A percentile compares a stretch with the other conserved stretches of the same genome.
phyloP scores from a whole-genome alignment of 2,797 vertebrate species.

The Danio albolineatus region DNA sequence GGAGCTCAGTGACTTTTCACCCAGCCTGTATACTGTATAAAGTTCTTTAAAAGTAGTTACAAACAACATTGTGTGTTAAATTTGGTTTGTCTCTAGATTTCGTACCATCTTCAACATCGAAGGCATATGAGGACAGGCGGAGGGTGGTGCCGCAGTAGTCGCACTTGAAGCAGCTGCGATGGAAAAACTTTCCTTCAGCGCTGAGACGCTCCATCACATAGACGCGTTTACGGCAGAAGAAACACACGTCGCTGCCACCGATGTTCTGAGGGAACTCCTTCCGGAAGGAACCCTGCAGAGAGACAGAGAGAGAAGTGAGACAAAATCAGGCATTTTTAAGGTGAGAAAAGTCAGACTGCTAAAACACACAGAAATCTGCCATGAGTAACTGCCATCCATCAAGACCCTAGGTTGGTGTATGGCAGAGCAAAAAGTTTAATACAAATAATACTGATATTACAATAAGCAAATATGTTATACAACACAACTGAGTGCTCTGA shows the following conservation, averaged over 20 bases:
- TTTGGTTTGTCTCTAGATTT: too few species aligned
- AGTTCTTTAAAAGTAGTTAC: too few species aligned
- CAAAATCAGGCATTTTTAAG: background rate
- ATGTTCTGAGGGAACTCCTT: slow-evolving; percentile 97
- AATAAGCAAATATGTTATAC: background rate
- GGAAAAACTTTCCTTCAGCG: slow-evolving; percentile 98
- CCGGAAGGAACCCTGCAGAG: slow-evolving; percentile 87
- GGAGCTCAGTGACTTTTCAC: too few species aligned
- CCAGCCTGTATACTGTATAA: too few species aligned
- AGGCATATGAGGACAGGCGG: slow-evolving; percentile 93
- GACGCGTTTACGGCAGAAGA: slow-evolving; percentile 94
- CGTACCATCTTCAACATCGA: slow-evolving; percentile 93
- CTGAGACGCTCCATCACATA: slow-evolving; percentile 98
- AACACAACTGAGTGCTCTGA: background rate
- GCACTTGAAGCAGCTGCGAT: slow-evolving; percentile 98
- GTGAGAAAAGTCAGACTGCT: background rate
- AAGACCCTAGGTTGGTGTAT: background rate
- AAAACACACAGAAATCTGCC: background rate
- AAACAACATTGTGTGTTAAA: too few species aligned
- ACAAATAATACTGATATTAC: background rate
- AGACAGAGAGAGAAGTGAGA: background rate
- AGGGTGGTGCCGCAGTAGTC: slow-evolving; percentile 95
- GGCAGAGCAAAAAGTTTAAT: background rate
- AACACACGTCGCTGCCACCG: slow-evolving; percentile 97
- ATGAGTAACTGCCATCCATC: background rate